These are phyloP conservation scores for Athripsodes cinereus DNA, from an alignment of 2,888 invertebrate species.

Conservation along the genomic window DNA sequence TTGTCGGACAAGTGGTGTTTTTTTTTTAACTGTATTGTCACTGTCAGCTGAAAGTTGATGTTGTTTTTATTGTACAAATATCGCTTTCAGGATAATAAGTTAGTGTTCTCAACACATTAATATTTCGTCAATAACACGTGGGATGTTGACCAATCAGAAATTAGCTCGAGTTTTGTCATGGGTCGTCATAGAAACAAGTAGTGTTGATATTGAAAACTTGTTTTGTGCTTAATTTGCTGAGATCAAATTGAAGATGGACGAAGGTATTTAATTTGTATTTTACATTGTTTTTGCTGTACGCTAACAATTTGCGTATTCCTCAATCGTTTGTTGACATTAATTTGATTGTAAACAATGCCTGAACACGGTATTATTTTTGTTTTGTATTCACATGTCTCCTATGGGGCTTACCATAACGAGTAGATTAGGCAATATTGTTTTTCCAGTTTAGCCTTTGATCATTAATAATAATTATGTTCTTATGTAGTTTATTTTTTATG, in stretches of 20 bases:
- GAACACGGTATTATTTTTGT: neutral
- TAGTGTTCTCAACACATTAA: conserved; percentile 34
- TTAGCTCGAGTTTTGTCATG: conserved; percentile 19
- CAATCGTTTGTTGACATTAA: neutral
- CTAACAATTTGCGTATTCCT: neutral
- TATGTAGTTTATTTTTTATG: too few species aligned
- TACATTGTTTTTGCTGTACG: neutral
- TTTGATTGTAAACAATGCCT: neutral
- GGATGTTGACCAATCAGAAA: conserved; percentile 19
- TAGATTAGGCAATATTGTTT: conserved; percentile 21
- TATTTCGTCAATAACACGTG: conserved; percentile 18
- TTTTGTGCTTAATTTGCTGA: conserved; percentile 13
- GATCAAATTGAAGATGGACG: conserved; percentile 17
- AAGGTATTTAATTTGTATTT: conserved; percentile 17
- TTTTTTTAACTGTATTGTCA: too few species aligned
- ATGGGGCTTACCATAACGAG: conserved; percentile 18
- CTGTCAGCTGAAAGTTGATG: too few species aligned
- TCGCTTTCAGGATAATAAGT: too few species aligned
- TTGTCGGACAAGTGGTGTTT: too few species aligned
- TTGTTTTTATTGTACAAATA: too few species aligned
- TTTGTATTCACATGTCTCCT: conserved; percentile 17
- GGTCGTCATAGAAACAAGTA: conserved; percentile 25
- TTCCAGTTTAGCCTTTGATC: conserved; percentile 6
- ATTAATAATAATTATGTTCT: too few species aligned
- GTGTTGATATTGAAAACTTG: conserved; percentile 16